A percentile compares a stretch with the other conserved stretches of the same genome.
These are phyloP conservation scores for Drosophila greeni DNA, from an alignment of 2,888 invertebrate genomes.

Conservation along the genomic window DNA sequence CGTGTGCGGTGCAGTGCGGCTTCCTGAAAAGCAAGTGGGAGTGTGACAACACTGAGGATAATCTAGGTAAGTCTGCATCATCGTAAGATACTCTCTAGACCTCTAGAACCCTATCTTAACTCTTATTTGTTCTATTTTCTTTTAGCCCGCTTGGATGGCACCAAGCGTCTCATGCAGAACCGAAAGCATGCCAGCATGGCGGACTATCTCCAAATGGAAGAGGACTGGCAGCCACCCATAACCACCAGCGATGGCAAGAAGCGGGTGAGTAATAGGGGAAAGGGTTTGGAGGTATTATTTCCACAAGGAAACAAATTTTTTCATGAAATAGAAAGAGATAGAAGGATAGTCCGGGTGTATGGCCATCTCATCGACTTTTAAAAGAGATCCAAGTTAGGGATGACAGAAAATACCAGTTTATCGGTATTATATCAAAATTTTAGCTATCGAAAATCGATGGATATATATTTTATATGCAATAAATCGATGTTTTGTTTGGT, in stretches of 20 bases:
- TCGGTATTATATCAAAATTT: not conserved
- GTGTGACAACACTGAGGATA: constrained; percentile 87
- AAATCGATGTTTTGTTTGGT: not conserved
- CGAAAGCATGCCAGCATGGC: constrained; percentile 86
- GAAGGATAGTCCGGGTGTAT: not conserved
- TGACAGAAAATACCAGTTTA: not conserved
- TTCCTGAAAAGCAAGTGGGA: constrained; percentile 89
- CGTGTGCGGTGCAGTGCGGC: constrained; percentile 65
- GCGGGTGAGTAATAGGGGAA: constrained; percentile 83
- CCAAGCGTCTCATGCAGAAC: constrained; percentile 83
- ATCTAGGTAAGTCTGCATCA: constrained; percentile 86
- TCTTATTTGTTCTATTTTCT: not conserved
- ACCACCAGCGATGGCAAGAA: constrained; percentile 88
- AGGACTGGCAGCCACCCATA: constrained; percentile 84
- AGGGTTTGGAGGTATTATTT: not conserved
- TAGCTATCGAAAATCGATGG: too few relatives aligned
- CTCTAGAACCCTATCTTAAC: not conserved
- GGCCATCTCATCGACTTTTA: not conserved
- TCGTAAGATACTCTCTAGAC: too few relatives aligned
- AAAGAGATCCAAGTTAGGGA: not conserved
- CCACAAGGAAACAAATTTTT: not conserved
- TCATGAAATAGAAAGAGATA: not conserved
- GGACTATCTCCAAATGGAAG: constrained; percentile 90
- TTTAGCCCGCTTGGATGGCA: constrained; percentile 95
- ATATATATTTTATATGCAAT: too few relatives aligned